phyloP scores from a whole-genome alignment of 92 coral and sea anemone species.

The Hydrozoanthus gracilis region DNA sequence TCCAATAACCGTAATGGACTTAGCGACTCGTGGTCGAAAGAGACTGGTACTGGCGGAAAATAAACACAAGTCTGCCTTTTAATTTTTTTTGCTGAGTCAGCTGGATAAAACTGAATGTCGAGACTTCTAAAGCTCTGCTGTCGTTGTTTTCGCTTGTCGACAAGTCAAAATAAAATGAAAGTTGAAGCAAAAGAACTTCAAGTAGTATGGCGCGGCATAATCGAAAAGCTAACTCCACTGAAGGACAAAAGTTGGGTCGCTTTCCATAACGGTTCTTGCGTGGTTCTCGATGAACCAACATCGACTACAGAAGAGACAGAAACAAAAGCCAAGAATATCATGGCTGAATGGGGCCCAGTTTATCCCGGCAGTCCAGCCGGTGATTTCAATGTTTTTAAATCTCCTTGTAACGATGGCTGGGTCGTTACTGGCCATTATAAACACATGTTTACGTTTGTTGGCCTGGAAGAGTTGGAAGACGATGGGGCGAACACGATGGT shows the following conservation, averaged over 20 bases:
- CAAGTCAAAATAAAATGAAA: constrained; percentile 11
- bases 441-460: constrained; percentile 63
- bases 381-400: constrained; percentile 59
- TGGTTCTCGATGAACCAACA: constrained; percentile 60
- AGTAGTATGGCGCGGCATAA: constrained; percentile 64
- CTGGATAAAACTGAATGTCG: too few species aligned
- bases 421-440: constrained; percentile 63
- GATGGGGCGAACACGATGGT: constrained; percentile 37
- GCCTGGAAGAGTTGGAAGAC: constrained; percentile 38
- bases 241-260: constrained; percentile 72
- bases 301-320: constrained; percentile 55
- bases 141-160: background rate
- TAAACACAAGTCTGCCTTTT: too few species aligned
- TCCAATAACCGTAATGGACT: too few species aligned
- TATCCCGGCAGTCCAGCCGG: constrained; percentile 63
- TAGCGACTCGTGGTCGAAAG: too few species aligned
- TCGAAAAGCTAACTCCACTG: constrained; percentile 54
- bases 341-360: constrained; percentile 71
- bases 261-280: constrained; percentile 71
- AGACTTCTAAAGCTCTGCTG: background rate
- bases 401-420: constrained; percentile 62
- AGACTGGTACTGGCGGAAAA: too few species aligned
- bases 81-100: too few species aligned
- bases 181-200: constrained; percentile 17
- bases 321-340: constrained; percentile 68